Evolutionary conservation across 2,888 invertebrate species (phyloP).

Genomic region (Drosophila mimetica): DNA sequence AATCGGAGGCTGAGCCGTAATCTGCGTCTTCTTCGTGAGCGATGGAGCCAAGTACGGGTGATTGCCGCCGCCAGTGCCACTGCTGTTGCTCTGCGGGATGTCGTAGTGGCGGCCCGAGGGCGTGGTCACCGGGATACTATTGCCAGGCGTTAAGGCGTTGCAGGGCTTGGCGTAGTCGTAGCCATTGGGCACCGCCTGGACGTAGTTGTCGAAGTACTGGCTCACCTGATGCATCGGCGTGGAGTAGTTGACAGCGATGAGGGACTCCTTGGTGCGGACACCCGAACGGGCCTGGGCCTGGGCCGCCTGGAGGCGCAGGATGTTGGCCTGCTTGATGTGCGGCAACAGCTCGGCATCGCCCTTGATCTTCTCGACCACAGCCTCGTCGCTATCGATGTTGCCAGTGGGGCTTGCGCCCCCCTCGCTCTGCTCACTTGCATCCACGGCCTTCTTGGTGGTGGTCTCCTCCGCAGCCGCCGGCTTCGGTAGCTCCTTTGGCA

Average conservation of each 20-base stretch:
- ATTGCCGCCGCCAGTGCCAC: constrained; percentile 65
- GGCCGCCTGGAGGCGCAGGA: constrained; percentile 65
- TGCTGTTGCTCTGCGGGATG: constrained; percentile 77
- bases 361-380: constrained; percentile 79
- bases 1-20: constrained; percentile 28
- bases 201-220: constrained; percentile 77
- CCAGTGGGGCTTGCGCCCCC: constrained; percentile 21
- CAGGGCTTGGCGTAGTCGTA: constrained; percentile 73
- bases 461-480: constrained; percentile 35
- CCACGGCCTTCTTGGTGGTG: constrained; percentile 26
- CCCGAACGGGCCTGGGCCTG: constrained; percentile 42
- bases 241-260: constrained; percentile 74
- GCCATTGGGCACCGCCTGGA: constrained; percentile 70
- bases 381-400: constrained; percentile 56
- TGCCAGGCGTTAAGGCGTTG: constrained; percentile 54
- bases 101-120: constrained; percentile 80
- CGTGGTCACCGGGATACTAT: constrained; percentile 77
- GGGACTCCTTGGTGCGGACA: constrained; percentile 61
- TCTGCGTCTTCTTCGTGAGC: constrained; percentile 70
- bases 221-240: constrained; percentile 73
- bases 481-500: constrained; percentile 23
- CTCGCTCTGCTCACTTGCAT: constrained; percentile 26
- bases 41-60: constrained; percentile 82
- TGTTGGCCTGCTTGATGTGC: constrained; percentile 63
- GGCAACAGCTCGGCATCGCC: constrained; percentile 83